Base-by-base conservation (phyloP, 1,140 invertebrate species). In the Mercenaria mercenaria region DNA sequence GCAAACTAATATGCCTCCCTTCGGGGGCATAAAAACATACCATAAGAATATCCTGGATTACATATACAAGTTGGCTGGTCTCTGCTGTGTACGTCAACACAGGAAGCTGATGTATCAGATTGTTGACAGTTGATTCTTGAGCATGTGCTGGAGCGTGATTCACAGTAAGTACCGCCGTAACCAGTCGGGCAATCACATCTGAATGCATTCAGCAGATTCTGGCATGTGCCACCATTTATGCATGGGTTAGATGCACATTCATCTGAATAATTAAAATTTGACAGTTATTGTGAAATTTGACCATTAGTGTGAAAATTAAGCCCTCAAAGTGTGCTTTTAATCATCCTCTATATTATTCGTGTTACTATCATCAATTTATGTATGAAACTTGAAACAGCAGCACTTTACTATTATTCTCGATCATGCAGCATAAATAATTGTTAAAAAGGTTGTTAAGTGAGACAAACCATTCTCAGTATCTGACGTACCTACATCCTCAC, bases 161-260 rank as follows among this genome's bases (percentile, higher is more conserved):
- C 47, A 83, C 91, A 92, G 41, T 82, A 80, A 20, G 34, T 29
- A 0, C 91, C 91, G 76, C 11, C 23, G 39, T 83, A 89, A 10
- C 37, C 43, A 29, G 43, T 0, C 52, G 84, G 64, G 50, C 92
- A 93, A 61, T 69, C 1, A 92, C 96, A 92, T 80, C 84, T 64
- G 52, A 85, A 94, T 23, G 84, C 89, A 72, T 93, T 91, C 29
- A 92, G 43, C 26, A 34, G 74, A 96, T 99, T 99, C 0, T 98
- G 99, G 96, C 99, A 95, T 0, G 98, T 98, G 0, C 98, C 98
- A 15, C 98, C 98, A 29, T 99, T 96, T 0, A 99, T 96, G 95
- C 99, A 99, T 0, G 98, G 99, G 95, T 98, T 97, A 94, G 99
- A 99, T 13, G 98, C 97, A 96, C 99, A 99, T 94, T 94, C 93